phyloP scores from a whole-genome alignment of 2,113 vertebrate species.

The Orycteropus afer region DNA sequence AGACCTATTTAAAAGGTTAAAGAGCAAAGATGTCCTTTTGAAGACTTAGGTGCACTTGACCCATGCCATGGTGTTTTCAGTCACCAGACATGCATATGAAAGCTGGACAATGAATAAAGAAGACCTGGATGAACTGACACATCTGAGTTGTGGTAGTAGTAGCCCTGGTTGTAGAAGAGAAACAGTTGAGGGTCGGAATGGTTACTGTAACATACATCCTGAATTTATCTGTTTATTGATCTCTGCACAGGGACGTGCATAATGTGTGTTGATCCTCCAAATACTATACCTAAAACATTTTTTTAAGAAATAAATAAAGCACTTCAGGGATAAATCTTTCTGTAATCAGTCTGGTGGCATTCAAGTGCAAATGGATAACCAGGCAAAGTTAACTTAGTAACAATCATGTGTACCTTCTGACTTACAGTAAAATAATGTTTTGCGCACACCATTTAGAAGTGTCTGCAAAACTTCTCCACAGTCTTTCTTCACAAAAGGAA shows the following conservation, averaged over 20 bases:
- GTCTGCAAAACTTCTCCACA: not conserved
- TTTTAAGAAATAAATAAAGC: not conserved
- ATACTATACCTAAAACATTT: not conserved
- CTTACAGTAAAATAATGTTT: not conserved
- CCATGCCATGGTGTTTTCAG: too few relatives aligned
- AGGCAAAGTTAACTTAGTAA: constrained; percentile 1
- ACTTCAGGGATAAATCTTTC: not conserved
- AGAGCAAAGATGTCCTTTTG: too few relatives aligned
- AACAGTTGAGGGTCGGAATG: not conserved
- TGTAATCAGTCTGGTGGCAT: not conserved
- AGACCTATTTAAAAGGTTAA: too few relatives aligned
- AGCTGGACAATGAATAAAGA: too few relatives aligned
- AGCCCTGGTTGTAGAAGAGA: not conserved
- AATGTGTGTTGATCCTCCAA: not conserved
- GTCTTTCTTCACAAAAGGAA: not conserved
- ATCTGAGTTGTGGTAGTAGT: too few relatives aligned
- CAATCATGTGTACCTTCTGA: not conserved
- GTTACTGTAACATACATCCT: not conserved
- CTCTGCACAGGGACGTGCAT: not conserved
- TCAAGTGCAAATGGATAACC: not conserved
- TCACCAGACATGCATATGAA: too few relatives aligned
- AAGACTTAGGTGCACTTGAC: too few relatives aligned
- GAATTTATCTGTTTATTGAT: not conserved
- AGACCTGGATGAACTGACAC: too few relatives aligned
- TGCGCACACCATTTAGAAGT: not conserved